Base-by-base conservation (phyloP, 2,113 vertebrate genomes). In the Cynocephalus volans region DNA sequence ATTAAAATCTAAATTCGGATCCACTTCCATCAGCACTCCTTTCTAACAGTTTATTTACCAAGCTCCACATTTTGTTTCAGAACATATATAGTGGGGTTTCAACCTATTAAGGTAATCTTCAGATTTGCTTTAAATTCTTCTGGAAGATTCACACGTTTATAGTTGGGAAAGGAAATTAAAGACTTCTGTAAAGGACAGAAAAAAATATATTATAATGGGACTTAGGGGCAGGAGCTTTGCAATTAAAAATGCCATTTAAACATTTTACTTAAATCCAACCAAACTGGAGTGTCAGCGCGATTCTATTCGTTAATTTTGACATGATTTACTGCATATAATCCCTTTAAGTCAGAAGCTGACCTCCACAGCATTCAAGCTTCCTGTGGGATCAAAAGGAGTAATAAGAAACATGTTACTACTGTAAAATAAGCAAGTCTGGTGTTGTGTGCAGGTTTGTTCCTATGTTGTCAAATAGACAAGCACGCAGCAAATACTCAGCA, bases 231-330 rank as follows among this genome's bases (percentile, higher is more conserved):
- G 76, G 96, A 93, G 69, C 23, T 82, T 97, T 98, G 94, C 96
- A 98, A 97, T 97, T 98, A 97, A 98, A 98, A 98, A 96, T 84
- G 96, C 21, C 5, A 3, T 86, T 98, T 97, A 90, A 97, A 92
- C 31, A 2, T 77, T 98, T 94, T 96, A 93, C 91, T 73, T 82
- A 92, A 21, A 96, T 95, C 95, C 97, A 97, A 93, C 58, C 64
- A 97, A 98, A 98, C 96, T 83, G 95, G 86, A 97, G 90, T 48
- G 75, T 92, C 93, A 81, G 94, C 95, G 7, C 93, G 97, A 98
- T 97, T 97, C 97, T 86, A 65, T 97, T 97, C 69, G 52, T 98
- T 98, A 97, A 97, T 98, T 98, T 98, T 97, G 97, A 88, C 82
- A 95, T 97, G 86, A 96, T 98, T 98, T 98, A 97, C 94, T 93